Percentiles rank a stretch among this genome's conserved stretches.
Conservation (phyloP, 2,113 vertebrate genomes). For the Xiphophorus couchianus region DNA sequence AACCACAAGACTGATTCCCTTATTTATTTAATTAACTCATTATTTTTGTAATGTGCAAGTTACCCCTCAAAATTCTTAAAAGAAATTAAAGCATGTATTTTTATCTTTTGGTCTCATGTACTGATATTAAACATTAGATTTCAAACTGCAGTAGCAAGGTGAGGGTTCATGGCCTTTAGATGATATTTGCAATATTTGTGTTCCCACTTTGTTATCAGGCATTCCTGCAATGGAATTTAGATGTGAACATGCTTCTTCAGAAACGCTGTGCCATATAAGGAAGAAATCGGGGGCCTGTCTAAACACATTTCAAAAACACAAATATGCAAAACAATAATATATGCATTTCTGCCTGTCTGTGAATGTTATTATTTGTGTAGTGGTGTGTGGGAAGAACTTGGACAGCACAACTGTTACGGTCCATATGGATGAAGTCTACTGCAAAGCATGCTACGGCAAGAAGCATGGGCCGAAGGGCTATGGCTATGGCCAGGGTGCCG, state of each 20-base stretch:
- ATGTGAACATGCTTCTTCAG: conserved; percentile 42
- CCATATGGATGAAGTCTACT: conserved; percentile 93
- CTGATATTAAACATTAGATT: neutral
- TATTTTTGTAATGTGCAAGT: neutral
- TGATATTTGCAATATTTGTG: conserved; percentile 31
- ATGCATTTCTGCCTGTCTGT: neutral
- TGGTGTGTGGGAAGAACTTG: conserved; percentile 92
- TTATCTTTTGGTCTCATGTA: neutral
- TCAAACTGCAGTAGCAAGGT: neutral
- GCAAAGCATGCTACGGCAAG: conserved; percentile 93
- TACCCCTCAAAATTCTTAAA: neutral
- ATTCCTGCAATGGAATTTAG: conserved; percentile 58
- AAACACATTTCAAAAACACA: conserved; percentile 23
- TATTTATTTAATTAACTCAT: neutral
- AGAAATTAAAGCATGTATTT: neutral
- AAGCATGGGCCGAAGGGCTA: conserved; percentile 96
- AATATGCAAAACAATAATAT: conserved; percentile 42
- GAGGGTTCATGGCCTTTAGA: neutral
- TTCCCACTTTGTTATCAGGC: conserved; percentile 36
- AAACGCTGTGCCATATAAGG: conserved; percentile 51
- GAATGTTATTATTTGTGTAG: conserved; percentile 68
- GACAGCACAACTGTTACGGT: conserved; percentile 93
- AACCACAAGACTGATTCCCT: neutral
- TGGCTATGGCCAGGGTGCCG: conserved; percentile 90
- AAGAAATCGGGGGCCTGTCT: conserved; percentile 3